phyloP scores from a whole-genome alignment of 2,888 invertebrate genomes.

The Polydesmus complanatus region DNA sequence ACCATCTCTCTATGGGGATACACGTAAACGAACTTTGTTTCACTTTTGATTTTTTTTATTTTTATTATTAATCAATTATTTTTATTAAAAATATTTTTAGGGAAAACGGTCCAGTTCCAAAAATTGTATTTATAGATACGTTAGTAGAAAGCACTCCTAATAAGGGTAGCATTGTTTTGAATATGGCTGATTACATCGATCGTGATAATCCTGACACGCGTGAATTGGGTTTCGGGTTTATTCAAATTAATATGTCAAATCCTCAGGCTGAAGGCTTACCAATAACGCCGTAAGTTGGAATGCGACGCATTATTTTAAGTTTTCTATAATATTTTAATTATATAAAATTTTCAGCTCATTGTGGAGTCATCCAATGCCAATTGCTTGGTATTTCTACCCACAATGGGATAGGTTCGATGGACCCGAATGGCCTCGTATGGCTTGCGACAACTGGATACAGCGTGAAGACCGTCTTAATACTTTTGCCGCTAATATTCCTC shows the following conservation, averaged over 20 bases:
- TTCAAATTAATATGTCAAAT: constrained; percentile 73
- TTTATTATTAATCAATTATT: too few species aligned
- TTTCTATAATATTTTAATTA: background rate
- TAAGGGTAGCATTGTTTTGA: constrained; percentile 55
- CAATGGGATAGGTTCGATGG: constrained; percentile 78
- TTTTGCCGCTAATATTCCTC: constrained; percentile 56
- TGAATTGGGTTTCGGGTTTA: constrained; percentile 71
- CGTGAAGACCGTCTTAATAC: constrained; percentile 67
- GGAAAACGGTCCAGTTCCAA: constrained; percentile 64
- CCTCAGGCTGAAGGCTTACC: constrained; percentile 50
- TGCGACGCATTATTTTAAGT: background rate
- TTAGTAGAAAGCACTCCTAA: constrained; percentile 39
- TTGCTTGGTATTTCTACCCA: constrained; percentile 81
- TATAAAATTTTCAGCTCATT: constrained; percentile 40
- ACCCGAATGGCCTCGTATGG: constrained; percentile 58
- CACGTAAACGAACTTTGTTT: constrained; percentile 19
- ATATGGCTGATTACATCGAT: constrained; percentile 54
- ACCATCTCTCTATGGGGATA: constrained; percentile 81
- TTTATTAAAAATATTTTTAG: constrained; percentile 29
- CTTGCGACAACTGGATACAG: constrained; percentile 83
- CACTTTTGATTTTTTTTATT: background rate
- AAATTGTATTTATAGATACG: constrained; percentile 57
- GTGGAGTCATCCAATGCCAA: constrained; percentile 83
- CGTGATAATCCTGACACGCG: constrained; percentile 48
- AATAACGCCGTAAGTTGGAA: constrained; percentile 55